Conservation (phyloP, 2,113 vertebrate genomes). For the Leptodactylus fuscus region DNA sequence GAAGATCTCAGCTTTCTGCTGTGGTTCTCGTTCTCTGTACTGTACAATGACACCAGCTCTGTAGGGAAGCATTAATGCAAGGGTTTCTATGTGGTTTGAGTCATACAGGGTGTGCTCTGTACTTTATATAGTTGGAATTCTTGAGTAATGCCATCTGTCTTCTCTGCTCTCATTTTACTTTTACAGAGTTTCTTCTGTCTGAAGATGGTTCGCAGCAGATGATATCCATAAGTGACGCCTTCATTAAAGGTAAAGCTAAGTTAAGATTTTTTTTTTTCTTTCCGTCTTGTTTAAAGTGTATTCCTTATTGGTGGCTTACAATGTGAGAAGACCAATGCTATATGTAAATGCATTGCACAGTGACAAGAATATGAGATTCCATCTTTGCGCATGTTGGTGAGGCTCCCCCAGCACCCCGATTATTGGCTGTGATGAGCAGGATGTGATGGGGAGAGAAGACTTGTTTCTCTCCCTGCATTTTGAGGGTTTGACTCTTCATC, state of each 20-base stretch:
- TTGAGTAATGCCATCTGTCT: constrained; percentile 56
- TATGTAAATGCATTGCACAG: too few species aligned
- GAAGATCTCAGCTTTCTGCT: neutral
- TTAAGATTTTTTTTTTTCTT: neutral
- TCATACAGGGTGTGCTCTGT: constrained; percentile 19
- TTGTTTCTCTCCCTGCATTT: too few species aligned
- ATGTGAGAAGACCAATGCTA: too few species aligned
- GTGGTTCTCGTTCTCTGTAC: too few species aligned
- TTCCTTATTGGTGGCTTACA: too few species aligned
- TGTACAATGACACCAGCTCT: neutral
- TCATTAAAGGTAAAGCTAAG: constrained; percentile 95
- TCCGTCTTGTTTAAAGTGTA: too few species aligned
- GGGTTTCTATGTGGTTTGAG: neutral
- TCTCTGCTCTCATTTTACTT: constrained; percentile 60
- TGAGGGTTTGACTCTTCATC: too few species aligned
- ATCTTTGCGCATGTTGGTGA: too few species aligned
- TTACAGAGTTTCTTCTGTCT: constrained; percentile 87
- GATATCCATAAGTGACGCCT: constrained; percentile 95
- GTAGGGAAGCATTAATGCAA: neutral
- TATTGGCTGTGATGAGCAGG: too few species aligned
- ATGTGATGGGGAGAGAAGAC: too few species aligned
- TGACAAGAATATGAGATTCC: too few species aligned
- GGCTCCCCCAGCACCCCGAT: too few species aligned
- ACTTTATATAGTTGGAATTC: neutral
- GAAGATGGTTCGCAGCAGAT: constrained; percentile 92